These are phyloP conservation scores for Rhagoletis zephyria DNA, from an alignment of 1,140 invertebrate species.

Conservation along the genomic window DNA sequence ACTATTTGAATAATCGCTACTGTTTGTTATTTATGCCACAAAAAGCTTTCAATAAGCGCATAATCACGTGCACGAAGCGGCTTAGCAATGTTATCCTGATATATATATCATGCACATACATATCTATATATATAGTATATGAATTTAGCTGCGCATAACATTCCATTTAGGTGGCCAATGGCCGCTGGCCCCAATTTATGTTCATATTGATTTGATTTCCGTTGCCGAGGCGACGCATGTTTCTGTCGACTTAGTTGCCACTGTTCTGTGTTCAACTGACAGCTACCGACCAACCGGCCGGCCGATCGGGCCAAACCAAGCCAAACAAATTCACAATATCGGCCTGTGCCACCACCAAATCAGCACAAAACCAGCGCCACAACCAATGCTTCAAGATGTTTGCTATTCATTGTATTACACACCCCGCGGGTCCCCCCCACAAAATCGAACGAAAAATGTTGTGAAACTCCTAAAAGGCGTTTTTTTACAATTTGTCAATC, in stretches of 20 bases:
- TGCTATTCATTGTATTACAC: constrained; percentile 5
- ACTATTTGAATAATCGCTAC: constrained; percentile 52
- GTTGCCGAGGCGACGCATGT: constrained; percentile 56
- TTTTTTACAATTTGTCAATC: constrained; percentile 58
- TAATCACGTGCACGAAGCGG: neutral
- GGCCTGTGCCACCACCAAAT: neutral
- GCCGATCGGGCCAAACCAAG: neutral
- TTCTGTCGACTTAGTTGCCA: constrained; percentile 57
- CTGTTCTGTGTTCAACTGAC: constrained; percentile 57
- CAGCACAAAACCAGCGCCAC: neutral
- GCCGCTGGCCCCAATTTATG: constrained; percentile 57
- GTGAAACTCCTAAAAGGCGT: constrained; percentile 57
- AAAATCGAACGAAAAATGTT: constrained; percentile 49
- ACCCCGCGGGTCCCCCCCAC: neutral
- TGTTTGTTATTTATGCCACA: neutral
- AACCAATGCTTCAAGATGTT: neutral
- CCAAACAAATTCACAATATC: neutral
- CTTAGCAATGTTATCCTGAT: constrained; percentile 2
- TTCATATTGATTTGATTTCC: constrained; percentile 48
- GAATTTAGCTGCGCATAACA: neutral
- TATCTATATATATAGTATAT: neutral
- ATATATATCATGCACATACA: neutral
- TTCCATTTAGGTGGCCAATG: constrained; percentile 49
- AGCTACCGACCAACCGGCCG: constrained; percentile 39
- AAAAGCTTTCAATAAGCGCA: constrained; percentile 16